These are phyloP conservation scores for Tapirus indicus DNA, from an alignment of 2,797 vertebrate species.

Conservation along the genomic window DNA sequence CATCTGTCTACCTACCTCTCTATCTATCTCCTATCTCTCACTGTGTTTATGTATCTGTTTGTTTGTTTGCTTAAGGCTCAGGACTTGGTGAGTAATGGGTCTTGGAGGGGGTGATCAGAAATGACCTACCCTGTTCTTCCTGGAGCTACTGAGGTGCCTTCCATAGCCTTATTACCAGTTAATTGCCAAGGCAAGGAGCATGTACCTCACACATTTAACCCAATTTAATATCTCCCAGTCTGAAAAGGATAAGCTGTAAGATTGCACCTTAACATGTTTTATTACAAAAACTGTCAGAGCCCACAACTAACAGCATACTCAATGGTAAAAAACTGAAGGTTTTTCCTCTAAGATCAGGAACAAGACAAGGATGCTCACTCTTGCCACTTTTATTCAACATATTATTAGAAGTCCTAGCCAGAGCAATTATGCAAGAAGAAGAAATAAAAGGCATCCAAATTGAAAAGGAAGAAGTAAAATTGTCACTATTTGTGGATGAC, in stretches of 20 bases:
- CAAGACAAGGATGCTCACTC: no score
- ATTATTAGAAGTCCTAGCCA: no score
- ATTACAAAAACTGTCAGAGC: neutral
- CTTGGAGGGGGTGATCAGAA: neutral
- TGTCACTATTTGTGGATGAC: no score
- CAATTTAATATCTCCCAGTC: neutral
- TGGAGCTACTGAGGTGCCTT: neutral
- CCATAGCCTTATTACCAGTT: neutral
- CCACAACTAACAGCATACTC: no score
- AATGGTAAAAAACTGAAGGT: no score
- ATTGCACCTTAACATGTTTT: neutral
- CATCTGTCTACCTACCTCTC: no score
- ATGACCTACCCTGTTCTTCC: neutral
- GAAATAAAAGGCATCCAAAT: no score
- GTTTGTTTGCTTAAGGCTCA: neutral
- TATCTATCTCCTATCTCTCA: neutral
- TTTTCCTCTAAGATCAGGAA: no score
- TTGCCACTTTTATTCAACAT: no score
- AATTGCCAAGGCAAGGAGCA: neutral
- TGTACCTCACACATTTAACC: neutral
- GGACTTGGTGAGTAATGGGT: neutral
- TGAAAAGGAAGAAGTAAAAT: no score
- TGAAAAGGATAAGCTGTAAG: neutral
- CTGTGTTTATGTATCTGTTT: neutral
- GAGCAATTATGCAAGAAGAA: no score